Conservation (phyloP, 2,113 vertebrate species). For the Coracopsis vasa region DNA sequence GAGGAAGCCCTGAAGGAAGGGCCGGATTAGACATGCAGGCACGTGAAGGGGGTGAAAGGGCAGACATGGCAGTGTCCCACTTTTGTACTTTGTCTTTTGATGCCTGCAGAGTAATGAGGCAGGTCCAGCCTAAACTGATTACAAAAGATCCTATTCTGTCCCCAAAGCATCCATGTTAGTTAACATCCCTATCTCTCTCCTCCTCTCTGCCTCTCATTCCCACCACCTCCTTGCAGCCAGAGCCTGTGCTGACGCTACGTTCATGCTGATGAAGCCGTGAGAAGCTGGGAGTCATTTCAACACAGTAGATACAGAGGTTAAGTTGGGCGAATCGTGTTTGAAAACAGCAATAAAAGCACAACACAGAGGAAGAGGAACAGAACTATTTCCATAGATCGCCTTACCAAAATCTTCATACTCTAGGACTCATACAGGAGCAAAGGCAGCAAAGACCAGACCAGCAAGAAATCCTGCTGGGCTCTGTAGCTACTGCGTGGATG, state of each 20-base stretch:
- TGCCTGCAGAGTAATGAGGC: neutral
- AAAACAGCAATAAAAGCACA: neutral
- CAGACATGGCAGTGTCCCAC: neutral
- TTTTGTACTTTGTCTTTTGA: neutral
- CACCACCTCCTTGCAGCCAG: neutral
- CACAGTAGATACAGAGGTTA: neutral
- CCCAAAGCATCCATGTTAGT: neutral
- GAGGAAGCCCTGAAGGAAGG: neutral
- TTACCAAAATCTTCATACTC: neutral
- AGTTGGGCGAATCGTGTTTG: neutral
- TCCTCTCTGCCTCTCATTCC: neutral
- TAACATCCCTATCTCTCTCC: neutral
- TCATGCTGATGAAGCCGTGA: neutral
- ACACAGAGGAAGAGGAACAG: neutral
- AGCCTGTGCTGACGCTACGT: neutral
- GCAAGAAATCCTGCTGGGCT: neutral
- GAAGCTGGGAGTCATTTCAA: neutral
- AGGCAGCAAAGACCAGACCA: neutral
- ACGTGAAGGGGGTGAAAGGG: accelerated
- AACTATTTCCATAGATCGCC: neutral
- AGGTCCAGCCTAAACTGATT: neutral
- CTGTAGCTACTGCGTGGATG: neutral
- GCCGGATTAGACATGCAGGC: accelerated
- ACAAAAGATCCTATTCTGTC: neutral
- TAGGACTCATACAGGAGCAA: neutral